Evolutionary conservation across 2,888 invertebrate genomes (phyloP), one percentile per base, ranked within the genome.

Genomic region (Abrostola triplasia): DNA sequence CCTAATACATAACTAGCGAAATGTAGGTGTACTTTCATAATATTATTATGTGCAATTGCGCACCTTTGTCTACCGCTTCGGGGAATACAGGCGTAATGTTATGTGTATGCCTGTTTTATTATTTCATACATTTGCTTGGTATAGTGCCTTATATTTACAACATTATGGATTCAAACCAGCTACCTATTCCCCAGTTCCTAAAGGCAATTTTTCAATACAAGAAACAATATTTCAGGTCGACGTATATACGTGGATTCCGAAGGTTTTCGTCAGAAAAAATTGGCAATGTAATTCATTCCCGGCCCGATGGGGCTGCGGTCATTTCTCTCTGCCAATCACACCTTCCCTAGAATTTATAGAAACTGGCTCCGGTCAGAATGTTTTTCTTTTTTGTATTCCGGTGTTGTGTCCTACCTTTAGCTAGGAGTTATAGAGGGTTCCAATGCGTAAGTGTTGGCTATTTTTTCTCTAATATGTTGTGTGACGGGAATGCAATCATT

Each of bases 311-410:
- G 73, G 55, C 65, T 50, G 40, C 48, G 69, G 75, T 79, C 79
- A 77, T 82, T 83, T 79, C 69, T 81, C 84, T 72, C 73, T 82
- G 82, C 73, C 82, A 83, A 80, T 82, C 80, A 79, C 77, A 78
- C 70, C 72, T 70, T 61, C 64, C 54, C 55, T 52, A 60, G 61
- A 69, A 69, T 73, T 72, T 80, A 76, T 73, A 77, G 77, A 73
- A 76, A 77, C 67, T 66, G 57, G 71, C 77, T 64, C 36, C 49
- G 66, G 52, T 59, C 74, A 64, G 53, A 40, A 50, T 68, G 73
- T 74, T 68, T 70, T 74, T 76, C 69, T 72, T 69, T 67, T 67
- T 38, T 72, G 59, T 74, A 60, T 76, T 71, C 64, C 54, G 49
- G 61, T 76, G 60, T 70, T 63, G 63, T 67, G 63, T 61, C 64